phyloP scores from a whole-genome alignment of 2,113 vertebrate species.

The Pimephales promelas region DNA sequence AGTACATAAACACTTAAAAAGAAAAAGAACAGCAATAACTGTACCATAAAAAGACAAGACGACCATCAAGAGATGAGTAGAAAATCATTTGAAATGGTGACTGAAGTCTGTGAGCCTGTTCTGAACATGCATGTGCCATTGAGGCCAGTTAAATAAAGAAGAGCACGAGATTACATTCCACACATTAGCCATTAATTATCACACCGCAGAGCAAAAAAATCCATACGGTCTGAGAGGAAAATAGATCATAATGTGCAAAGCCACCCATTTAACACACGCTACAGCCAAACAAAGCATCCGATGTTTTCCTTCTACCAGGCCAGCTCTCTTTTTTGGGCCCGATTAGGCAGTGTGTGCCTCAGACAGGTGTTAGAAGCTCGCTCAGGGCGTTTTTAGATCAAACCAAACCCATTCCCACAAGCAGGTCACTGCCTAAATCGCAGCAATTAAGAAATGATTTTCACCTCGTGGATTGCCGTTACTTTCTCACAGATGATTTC shows the following conservation, averaged over 20 bases:
- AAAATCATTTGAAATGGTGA: not conserved
- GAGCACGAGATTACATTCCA: not conserved
- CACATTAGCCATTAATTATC: conserved; percentile 33
- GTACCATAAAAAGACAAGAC: not conserved
- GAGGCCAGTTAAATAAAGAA: not conserved
- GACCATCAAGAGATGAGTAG: not conserved
- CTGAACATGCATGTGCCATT: not conserved
- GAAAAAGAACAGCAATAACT: not conserved
- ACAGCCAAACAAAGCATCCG: conserved; percentile 11
- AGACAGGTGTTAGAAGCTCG: conserved; percentile 57
- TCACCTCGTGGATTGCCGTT: conserved; percentile 61
- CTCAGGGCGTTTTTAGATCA: conserved; percentile 57
- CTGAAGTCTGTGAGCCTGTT: not conserved
- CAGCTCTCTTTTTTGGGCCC: not conserved
- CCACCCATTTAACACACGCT: not conserved
- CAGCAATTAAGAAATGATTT: conserved; percentile 68
- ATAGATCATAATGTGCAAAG: not conserved
- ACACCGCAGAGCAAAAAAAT: conserved; percentile 20
- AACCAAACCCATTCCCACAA: conserved; percentile 58
- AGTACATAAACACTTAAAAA: not conserved
- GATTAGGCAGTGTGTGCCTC: not conserved
- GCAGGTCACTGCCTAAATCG: conserved; percentile 48
- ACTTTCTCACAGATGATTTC: conserved; percentile 3
- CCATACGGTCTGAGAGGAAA: conserved; percentile 23
- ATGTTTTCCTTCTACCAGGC: not conserved